These are phyloP conservation scores for Pyralis farinalis DNA, from an alignment of 2,888 invertebrate species.

Conservation along the genomic window DNA sequence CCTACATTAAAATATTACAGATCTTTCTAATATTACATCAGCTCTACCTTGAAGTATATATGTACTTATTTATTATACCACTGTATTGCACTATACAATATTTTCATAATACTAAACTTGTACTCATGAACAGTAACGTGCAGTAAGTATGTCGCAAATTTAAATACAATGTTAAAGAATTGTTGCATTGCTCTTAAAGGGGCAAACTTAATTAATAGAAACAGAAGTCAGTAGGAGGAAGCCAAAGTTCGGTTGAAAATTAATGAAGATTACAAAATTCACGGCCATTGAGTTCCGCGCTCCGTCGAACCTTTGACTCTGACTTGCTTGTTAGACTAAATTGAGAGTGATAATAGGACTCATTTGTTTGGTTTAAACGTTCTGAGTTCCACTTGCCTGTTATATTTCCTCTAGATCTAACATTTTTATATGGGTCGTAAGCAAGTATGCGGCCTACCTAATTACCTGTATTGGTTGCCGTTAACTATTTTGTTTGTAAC, in stretches of 20 bases:
- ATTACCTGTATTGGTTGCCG: too few relatives aligned
- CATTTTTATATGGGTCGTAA: too few relatives aligned
- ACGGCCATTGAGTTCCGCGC: constrained; percentile 76
- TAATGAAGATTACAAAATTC: constrained; percentile 80
- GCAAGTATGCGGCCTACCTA: too few relatives aligned
- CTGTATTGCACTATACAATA: too few relatives aligned
- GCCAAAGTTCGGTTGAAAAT: constrained; percentile 66
- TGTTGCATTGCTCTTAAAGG: neutral
- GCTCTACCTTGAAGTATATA: too few relatives aligned
- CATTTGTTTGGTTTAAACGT: constrained; percentile 76
- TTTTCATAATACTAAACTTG: too few relatives aligned
- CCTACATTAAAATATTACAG: too few relatives aligned
- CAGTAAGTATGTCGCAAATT: too few relatives aligned
- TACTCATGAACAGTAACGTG: too few relatives aligned
- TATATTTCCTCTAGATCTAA: constrained; percentile 43
- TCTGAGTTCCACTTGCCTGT: constrained; percentile 46
- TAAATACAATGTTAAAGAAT: neutral
- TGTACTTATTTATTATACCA: too few relatives aligned
- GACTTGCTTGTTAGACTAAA: constrained; percentile 77
- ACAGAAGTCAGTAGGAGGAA: constrained; percentile 50
- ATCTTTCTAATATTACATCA: too few relatives aligned
- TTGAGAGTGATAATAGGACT: constrained; percentile 78
- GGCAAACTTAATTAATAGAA: constrained; percentile 44
- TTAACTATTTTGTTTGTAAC: too few relatives aligned
- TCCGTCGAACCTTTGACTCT: constrained; percentile 74